A percentile compares a stretch with the other conserved stretches of the same genome.
phyloP scores from a whole-genome alignment of 2,113 vertebrate genomes.

The Empidonax alnorum region DNA sequence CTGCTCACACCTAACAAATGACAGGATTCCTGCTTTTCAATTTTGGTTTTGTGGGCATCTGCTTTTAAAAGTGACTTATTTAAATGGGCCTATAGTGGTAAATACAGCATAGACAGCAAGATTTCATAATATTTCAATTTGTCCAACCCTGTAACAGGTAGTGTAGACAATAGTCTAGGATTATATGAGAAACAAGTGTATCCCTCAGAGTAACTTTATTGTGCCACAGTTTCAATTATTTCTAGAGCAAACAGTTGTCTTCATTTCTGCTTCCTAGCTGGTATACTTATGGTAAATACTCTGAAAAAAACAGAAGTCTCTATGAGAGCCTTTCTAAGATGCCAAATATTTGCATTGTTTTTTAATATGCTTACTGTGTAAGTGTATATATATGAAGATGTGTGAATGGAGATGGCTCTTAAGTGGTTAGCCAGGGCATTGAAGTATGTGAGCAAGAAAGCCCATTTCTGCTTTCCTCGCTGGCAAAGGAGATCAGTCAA shows the following conservation, averaged over 20 bases:
- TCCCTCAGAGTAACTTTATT: conserved; percentile 13
- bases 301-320: not conserved
- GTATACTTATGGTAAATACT: not conserved
- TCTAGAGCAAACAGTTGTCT: conserved; percentile 31
- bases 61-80: not conserved
- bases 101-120: conserved; percentile 39
- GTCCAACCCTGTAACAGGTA: not conserved
- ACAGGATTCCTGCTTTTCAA: not conserved
- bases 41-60: not conserved
- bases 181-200: not conserved
- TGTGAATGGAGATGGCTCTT: not conserved
- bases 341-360: not conserved
- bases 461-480: not conserved
- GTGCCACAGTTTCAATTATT: conserved; percentile 20
- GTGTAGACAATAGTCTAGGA: not conserved
- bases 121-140: conserved; percentile 45
- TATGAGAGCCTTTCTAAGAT: not conserved
- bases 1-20: not conserved
- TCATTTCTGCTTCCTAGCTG: conserved; percentile 32
- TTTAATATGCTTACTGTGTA: not conserved
- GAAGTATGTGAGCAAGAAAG: not conserved
- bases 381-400: not conserved
- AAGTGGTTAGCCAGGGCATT: not conserved
- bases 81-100: not conserved
- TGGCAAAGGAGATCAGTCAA: not conserved